Evolutionary conservation across 2,888 invertebrate species (phyloP).

Genomic region (Seladonia tumulorum): DNA sequence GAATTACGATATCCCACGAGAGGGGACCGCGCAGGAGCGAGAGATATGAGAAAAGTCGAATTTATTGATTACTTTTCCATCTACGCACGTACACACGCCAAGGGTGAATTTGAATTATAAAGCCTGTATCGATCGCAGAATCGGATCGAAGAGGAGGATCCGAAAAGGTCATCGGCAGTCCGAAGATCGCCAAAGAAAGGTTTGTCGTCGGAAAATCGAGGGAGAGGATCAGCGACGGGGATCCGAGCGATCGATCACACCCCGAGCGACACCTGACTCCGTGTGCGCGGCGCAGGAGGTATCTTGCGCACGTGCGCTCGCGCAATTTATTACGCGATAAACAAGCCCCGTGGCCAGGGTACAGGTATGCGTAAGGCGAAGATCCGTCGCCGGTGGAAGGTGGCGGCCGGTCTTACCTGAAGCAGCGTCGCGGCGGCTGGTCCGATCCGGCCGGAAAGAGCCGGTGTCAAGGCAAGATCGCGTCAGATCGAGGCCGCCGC

Average conservation of each 20-base stretch:
- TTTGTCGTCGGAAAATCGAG: not conserved
- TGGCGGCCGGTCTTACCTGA: conserved; percentile 46
- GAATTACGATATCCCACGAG: too few species aligned
- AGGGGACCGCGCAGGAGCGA: too few species aligned
- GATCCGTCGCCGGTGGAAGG: conserved; percentile 43
- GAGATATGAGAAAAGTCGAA: too few species aligned
- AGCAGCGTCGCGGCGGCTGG: conserved; percentile 47
- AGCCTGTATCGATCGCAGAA: not conserved
- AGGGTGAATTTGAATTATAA: not conserved
- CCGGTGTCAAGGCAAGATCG: conserved; percentile 66
- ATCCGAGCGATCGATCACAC: conserved; percentile 55
- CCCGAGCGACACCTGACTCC: conserved; percentile 42
- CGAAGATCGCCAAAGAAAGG: not conserved
- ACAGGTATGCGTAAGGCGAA: conserved; percentile 50
- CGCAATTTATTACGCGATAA: conserved; percentile 78
- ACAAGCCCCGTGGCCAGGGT: conserved; percentile 59
- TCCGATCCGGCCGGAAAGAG: conserved; percentile 59
- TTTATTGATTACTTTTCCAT: too few species aligned
- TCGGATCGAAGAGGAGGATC: not conserved
- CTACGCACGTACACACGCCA: too few species aligned
- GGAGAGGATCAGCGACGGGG: not conserved
- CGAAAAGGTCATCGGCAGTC: not conserved
- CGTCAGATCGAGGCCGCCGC: conserved; percentile 76
- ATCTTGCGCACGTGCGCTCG: conserved; percentile 59
- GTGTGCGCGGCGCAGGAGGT: conserved; percentile 28